Conservation (phyloP, 2,888 invertebrate genomes). For the Aelia acuminata region DNA sequence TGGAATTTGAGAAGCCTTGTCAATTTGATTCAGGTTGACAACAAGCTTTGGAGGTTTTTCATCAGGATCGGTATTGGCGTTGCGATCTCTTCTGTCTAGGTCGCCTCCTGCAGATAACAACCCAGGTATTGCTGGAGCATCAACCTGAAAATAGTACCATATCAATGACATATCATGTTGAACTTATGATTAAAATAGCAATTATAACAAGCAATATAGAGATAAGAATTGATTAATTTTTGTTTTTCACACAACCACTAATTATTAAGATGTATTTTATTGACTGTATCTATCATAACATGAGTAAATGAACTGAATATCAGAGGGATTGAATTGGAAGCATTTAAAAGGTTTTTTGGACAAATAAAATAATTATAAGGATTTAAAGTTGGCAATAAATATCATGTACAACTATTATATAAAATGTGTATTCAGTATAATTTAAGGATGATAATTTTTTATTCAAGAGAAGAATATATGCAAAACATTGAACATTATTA, state of each 20-base stretch:
- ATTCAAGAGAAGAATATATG: too few species aligned
- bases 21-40: constrained; percentile 35
- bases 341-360: too few species aligned
- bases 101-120: not conserved
- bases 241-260: too few species aligned
- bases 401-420: too few species aligned
- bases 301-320: too few species aligned
- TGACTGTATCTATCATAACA: not conserved
- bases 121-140: constrained; percentile 9
- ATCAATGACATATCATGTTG: not conserved
- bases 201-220: not conserved
- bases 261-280: too few species aligned
- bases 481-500: too few species aligned
- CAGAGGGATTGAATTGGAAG: too few species aligned
- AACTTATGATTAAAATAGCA: not conserved
- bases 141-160: constrained; percentile 50
- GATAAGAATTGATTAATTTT: not conserved
- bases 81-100: not conserved
- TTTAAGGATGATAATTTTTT: too few species aligned
- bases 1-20: constrained; percentile 52
- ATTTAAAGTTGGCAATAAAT: too few species aligned
- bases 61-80: constrained; percentile 9
- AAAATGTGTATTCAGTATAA: too few species aligned
- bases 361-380: too few species aligned
- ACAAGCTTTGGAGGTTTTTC: constrained; percentile 55